A percentile compares a stretch with the other conserved stretches of the same genome.
Evolutionary conservation across 2,888 invertebrate genomes (phyloP).

Genomic region (Seira ritae): DNA sequence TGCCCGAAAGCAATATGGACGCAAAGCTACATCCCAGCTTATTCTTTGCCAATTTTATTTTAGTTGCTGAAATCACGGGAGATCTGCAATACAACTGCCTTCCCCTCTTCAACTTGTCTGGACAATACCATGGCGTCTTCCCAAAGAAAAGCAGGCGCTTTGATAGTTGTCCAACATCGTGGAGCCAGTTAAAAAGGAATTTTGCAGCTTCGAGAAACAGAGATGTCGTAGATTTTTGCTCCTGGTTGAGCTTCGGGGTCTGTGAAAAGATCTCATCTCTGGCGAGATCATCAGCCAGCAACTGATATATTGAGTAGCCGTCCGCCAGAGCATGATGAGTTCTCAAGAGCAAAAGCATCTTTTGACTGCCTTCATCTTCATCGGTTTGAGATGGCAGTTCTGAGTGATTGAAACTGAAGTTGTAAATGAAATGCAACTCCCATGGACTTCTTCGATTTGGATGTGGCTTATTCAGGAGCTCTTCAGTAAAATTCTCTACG

Average conservation of each 20-base stretch:
- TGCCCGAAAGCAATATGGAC: conserved; percentile 6
- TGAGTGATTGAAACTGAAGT: conserved; percentile 38
- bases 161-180: background rate
- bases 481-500: conserved; percentile 4
- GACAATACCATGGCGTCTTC: conserved; percentile 23
- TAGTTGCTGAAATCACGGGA: conserved; percentile 5
- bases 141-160: background rate
- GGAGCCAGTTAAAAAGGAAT: background rate
- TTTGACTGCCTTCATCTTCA: no score
- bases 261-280: no score
- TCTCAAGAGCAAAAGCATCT: no score
- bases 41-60: conserved; percentile 22
- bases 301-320: no score
- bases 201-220: no score
- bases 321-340: no score
- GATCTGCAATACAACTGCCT: conserved; percentile 35
- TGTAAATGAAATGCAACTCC: conserved; percentile 45
- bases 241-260: no score
- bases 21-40: conserved; percentile 21
- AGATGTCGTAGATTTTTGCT: no score
- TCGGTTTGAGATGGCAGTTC: background rate
- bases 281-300: no score
- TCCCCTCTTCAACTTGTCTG: conserved; percentile 27
- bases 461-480: conserved; percentile 21
- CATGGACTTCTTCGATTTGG: conserved; percentile 33